phyloP scores from a whole-genome alignment of 2,113 vertebrate species.

The Cichladusa arquata region DNA sequence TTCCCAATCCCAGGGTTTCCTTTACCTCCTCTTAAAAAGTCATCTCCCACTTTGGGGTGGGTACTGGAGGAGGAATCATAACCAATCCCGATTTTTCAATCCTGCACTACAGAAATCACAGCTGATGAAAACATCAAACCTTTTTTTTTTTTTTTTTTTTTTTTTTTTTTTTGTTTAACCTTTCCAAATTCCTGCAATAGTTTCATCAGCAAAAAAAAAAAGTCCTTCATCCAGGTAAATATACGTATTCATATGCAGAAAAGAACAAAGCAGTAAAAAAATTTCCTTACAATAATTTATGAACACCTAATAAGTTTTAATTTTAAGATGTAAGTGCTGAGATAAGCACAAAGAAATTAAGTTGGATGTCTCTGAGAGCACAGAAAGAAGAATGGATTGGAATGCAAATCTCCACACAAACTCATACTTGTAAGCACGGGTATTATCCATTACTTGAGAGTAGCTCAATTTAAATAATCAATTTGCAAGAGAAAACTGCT shows the following conservation, averaged over 20 bases:
- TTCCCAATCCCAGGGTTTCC: not conserved
- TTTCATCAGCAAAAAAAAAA: not conserved
- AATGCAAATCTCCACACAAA: slow-evolving; percentile 55
- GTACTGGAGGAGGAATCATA: not conserved
- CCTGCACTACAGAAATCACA: not conserved
- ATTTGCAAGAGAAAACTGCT: slow-evolving; percentile 67
- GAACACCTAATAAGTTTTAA: slow-evolving; percentile 10
- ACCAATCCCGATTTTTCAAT: not conserved
- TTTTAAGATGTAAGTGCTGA: slow-evolving; percentile 31
- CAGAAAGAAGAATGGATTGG: slow-evolving; percentile 33
- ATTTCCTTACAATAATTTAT: not conserved
- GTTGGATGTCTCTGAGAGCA: not conserved
- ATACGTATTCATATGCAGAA: not conserved
- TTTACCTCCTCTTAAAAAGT: not conserved
- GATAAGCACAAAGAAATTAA: slow-evolving; percentile 46
- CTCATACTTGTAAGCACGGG: slow-evolving; percentile 17
- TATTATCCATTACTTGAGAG: slow-evolving; percentile 60
- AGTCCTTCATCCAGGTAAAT: not conserved
- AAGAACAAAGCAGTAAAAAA: not conserved
- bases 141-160: not conserved
- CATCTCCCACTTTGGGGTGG: not conserved
- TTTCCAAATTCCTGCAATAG: not conserved
- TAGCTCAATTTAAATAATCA: slow-evolving; percentile 68
- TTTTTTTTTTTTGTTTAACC: not conserved
- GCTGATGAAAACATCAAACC: not conserved